Conservation (phyloP, 1,140 invertebrate genomes). For the Cecropterus lyciades region DNA sequence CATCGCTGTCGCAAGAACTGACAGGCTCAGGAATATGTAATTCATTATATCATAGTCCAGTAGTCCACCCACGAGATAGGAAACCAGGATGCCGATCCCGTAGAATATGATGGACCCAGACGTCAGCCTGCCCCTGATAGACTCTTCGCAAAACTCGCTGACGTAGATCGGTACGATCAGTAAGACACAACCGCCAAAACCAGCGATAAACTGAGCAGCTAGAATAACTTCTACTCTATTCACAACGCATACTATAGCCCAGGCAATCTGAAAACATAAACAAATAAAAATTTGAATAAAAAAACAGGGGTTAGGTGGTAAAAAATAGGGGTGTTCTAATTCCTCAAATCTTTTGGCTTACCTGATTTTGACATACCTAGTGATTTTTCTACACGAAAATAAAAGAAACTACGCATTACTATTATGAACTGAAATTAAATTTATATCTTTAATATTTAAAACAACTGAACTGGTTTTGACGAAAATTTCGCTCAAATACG, state of each 20-base stretch:
- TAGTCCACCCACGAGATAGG: conserved; percentile 54
- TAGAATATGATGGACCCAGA: conserved; percentile 48
- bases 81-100: conserved; percentile 50
- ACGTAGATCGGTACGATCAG: conserved; percentile 53
- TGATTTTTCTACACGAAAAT: too few species aligned
- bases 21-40: conserved; percentile 45
- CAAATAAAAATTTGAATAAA: not conserved
- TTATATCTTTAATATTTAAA: too few species aligned
- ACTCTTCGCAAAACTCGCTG: conserved; percentile 56
- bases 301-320: too few species aligned
- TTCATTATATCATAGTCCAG: conserved; percentile 49
- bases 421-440: too few species aligned
- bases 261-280: conserved; percentile 41
- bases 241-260: conserved; percentile 40
- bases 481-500: too few species aligned
- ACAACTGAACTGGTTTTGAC: too few species aligned
- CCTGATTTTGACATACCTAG: too few species aligned
- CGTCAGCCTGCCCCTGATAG: conserved; percentile 57
- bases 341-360: too few species aligned
- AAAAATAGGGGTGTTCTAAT: too few species aligned
- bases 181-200: conserved; percentile 44
- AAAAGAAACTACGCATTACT: too few species aligned
- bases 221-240: conserved; percentile 47
- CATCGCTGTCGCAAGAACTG: conserved; percentile 39
- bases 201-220: conserved; percentile 44